Conservation (phyloP, 2,888 invertebrate genomes). For the Pogonocherus hispidulus region DNA sequence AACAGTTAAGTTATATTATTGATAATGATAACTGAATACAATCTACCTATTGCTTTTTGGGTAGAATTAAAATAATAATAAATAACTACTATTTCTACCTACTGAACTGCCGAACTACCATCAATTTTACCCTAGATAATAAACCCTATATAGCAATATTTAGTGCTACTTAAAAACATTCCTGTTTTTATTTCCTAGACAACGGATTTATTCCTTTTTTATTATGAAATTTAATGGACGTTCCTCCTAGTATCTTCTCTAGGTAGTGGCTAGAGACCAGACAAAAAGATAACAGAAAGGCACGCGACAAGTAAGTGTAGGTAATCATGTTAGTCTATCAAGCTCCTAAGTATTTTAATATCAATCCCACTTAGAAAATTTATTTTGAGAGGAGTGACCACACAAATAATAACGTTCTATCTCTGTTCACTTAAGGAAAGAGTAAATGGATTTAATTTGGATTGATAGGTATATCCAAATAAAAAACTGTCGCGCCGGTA, state of each 20-base stretch:
- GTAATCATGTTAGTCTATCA: constrained; percentile 28
- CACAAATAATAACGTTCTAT: constrained; percentile 33
- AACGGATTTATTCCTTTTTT: constrained; percentile 14
- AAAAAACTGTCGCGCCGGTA: constrained; percentile 6
- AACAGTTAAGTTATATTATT: too few relatives aligned
- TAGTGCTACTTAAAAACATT: neutral
- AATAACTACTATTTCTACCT: neutral
- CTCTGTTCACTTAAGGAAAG: constrained; percentile 16
- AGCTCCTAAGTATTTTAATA: constrained; percentile 29
- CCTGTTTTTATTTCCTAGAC: neutral
- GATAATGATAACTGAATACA: too few relatives aligned
- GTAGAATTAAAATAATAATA: too few relatives aligned
- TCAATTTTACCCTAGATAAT: neutral
- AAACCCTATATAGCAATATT: neutral
- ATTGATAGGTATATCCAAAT: constrained; percentile 11
- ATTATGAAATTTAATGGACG: constrained; percentile 16
- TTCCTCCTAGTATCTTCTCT: constrained; percentile 17
- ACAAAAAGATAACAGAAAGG: constrained; percentile 19
- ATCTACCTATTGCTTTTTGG: too few relatives aligned
- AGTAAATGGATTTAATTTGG: constrained; percentile 22
- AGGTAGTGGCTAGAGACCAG: constrained; percentile 15
- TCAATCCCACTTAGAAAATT: constrained; percentile 30
- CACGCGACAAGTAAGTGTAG: constrained; percentile 27
- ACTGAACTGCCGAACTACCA: neutral
- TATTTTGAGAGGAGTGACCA: constrained; percentile 42